Conservation (phyloP, 1,140 invertebrate genomes). For the Heterodera carotae region DNA sequence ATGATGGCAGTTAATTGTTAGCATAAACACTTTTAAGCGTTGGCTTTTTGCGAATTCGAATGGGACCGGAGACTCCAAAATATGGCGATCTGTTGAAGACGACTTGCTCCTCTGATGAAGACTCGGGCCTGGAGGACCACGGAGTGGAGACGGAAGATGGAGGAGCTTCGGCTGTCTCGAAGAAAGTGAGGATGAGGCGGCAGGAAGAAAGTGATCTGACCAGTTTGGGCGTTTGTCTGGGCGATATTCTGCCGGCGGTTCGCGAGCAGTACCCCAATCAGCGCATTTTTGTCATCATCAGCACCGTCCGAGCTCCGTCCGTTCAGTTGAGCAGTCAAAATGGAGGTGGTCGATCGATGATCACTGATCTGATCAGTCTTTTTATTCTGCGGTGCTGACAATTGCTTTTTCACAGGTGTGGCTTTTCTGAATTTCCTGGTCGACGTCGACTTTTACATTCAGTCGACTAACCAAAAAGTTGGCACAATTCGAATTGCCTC, state of each 20-base stretch:
- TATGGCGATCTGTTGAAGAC: conserved; percentile 63
- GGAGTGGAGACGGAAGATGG: conserved; percentile 52
- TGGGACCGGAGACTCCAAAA: conserved; percentile 64
- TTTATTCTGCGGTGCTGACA: too few relatives aligned
- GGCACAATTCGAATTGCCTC: conserved; percentile 51
- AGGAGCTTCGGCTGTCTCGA: not conserved
- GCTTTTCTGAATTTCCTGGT: conserved; percentile 54
- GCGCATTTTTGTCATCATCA: conserved; percentile 53
- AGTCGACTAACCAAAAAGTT: conserved; percentile 58
- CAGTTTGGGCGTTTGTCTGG: conserved; percentile 63
- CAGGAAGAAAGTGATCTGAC: conserved; percentile 47
- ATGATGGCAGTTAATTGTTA: not conserved
- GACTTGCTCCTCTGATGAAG: conserved; percentile 60
- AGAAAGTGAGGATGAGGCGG: conserved; percentile 28
- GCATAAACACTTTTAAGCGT: conserved; percentile 39
- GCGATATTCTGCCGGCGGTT: conserved; percentile 63
- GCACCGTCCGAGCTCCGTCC: conserved; percentile 59
- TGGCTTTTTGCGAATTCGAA: conserved; percentile 58
- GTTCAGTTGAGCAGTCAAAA: conserved; percentile 51
- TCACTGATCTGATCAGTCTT: not conserved
- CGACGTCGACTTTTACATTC: conserved; percentile 64
- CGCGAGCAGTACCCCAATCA: conserved; percentile 63
- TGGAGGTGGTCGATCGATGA: conserved; percentile 41
- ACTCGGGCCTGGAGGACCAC: conserved; percentile 50
- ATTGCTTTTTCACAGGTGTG: conserved; percentile 41